Percentiles rank a stretch among this genome's conserved stretches.
phyloP scores from a whole-genome alignment of 2,888 invertebrate genomes.

The Campoplex capitator region DNA sequence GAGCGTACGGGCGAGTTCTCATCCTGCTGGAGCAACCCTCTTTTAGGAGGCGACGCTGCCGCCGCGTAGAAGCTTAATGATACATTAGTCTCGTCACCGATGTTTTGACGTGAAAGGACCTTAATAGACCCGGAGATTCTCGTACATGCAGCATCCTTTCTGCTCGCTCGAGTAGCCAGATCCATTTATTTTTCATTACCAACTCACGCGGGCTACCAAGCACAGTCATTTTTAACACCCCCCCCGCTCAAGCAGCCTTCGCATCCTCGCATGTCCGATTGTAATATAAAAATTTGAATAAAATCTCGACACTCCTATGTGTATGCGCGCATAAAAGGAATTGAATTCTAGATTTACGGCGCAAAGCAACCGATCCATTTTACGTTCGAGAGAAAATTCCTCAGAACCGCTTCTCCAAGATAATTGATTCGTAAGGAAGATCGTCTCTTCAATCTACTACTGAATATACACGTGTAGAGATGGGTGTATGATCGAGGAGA shows the following conservation, averaged over 20 bases:
- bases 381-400: background rate
- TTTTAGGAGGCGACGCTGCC: background rate
- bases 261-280: background rate
- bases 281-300: background rate
- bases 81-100: slow-evolving; percentile 76
- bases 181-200: slow-evolving; percentile 14
- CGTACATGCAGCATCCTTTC: background rate
- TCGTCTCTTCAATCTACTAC: background rate
- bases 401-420: background rate
- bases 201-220: background rate
- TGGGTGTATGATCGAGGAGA: background rate
- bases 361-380: background rate
- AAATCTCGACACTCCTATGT: background rate
- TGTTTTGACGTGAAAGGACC: slow-evolving; percentile 79
- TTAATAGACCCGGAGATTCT: slow-evolving; percentile 71
- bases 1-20: slow-evolving; percentile 33
- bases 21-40: slow-evolving; percentile 5
- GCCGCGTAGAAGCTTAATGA: slow-evolving; percentile 73
- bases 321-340: background rate
- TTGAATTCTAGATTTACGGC: background rate
- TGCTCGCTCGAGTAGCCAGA: background rate
- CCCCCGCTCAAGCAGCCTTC: background rate
- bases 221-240: slow-evolving; percentile 1
- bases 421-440: background rate
- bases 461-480: background rate